Evolutionary conservation across 1,140 invertebrate species (phyloP).

Genomic region (Ctenoplectra terminalis): DNA sequence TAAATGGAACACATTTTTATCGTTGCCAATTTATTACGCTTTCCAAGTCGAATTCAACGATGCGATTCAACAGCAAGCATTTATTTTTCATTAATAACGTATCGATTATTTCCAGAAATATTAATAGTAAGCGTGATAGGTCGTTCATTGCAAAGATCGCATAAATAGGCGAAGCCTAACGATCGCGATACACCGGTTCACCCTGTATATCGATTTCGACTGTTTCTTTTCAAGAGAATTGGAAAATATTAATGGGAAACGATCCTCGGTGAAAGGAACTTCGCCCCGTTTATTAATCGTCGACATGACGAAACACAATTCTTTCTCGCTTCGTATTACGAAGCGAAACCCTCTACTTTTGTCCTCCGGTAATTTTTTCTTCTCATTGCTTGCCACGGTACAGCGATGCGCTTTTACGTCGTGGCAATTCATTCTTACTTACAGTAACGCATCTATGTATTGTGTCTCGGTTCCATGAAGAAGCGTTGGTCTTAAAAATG

Average conservation of each 20-base stretch:
- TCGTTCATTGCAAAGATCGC: too few species aligned
- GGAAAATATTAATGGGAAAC: slow-evolving; percentile 44
- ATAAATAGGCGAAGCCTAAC: too few species aligned
- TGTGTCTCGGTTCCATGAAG: slow-evolving; percentile 2
- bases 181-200: too few species aligned
- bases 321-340: slow-evolving; percentile 38
- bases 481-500: slow-evolving; percentile 52
- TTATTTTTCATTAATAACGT: too few species aligned
- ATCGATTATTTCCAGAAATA: too few species aligned
- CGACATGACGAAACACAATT: slow-evolving; percentile 55
- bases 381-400: slow-evolving; percentile 31
- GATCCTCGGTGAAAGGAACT: slow-evolving; percentile 28
- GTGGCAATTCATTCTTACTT: slow-evolving; percentile 58
- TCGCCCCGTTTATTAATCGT: slow-evolving; percentile 52
- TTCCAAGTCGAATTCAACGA: too few species aligned
- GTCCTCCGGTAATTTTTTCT: slow-evolving; percentile 54
- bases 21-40: too few species aligned
- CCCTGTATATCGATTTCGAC: not conserved
- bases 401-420: slow-evolving; percentile 57
- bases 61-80: too few species aligned
- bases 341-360: slow-evolving; percentile 50
- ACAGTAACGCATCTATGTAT: slow-evolving; percentile 44
- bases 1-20: too few species aligned
- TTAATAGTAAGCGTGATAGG: too few species aligned
- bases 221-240: not conserved